A percentile compares a stretch with the other conserved stretches of the same genome.
These are phyloP conservation scores for Aphaenogaster ashmeadi DNA, from an alignment of 1,140 invertebrate species.

Conservation along the genomic window DNA sequence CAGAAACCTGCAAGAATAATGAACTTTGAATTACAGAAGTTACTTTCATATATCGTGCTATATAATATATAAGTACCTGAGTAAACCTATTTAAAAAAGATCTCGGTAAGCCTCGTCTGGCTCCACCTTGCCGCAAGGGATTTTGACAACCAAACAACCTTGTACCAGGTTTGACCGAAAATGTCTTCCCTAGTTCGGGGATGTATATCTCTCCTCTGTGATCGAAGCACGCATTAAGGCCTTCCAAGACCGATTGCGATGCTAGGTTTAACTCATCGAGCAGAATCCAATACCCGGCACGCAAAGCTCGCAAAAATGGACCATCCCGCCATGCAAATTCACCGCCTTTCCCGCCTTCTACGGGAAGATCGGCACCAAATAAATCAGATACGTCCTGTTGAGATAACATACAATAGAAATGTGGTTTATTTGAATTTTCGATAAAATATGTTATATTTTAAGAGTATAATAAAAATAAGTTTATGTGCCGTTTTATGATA, in stretches of 20 bases:
- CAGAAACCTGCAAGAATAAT: conserved; percentile 89
- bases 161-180: conserved; percentile 92
- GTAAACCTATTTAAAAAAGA: conserved; percentile 99
- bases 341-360: conserved; percentile 94
- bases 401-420: not conserved
- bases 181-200: conserved; percentile 96
- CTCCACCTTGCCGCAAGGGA: conserved; percentile 98
- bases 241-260: conserved; percentile 99
- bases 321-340: conserved; percentile 99
- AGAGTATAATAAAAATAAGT: not conserved
- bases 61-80: conserved; percentile 89
- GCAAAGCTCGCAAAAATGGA: conserved; percentile 96
- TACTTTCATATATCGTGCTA: not conserved
- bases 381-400: conserved; percentile 97
- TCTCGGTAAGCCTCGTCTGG: conserved; percentile 97
- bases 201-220: conserved; percentile 98
- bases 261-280: conserved; percentile 99
- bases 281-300: conserved; percentile 97
- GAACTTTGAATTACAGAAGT: conserved; percentile 63
- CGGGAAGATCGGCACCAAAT: conserved; percentile 99
- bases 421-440: not conserved
- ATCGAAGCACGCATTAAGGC: conserved; percentile 99
- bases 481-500: conserved; percentile 81
- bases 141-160: conserved; percentile 99
- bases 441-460: not conserved